Evolutionary conservation across 1,140 invertebrate genomes (phyloP).

Genomic region (Antheraea pernyi): DNA sequence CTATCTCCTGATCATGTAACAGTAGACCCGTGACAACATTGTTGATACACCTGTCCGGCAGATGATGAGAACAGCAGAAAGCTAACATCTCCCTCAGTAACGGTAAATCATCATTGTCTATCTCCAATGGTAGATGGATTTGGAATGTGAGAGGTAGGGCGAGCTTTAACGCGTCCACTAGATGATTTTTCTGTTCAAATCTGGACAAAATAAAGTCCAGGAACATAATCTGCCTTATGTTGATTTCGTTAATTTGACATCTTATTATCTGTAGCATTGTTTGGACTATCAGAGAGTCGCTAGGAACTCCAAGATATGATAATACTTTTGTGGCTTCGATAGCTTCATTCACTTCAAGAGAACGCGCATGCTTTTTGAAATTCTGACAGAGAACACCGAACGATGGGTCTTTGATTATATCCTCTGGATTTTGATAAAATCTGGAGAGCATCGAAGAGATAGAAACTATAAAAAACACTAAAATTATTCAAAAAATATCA

Average conservation of each 20-base stretch:
- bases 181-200: slow-evolving; percentile 68
- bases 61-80: slow-evolving; percentile 71
- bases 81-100: slow-evolving; percentile 76
- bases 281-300: slow-evolving; percentile 80
- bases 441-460: background rate
- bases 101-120: slow-evolving; percentile 76
- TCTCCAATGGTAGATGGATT: slow-evolving; percentile 76
- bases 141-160: slow-evolving; percentile 83
- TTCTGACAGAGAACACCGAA: slow-evolving; percentile 61
- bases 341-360: slow-evolving; percentile 75
- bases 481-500: background rate
- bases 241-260: slow-evolving; percentile 80
- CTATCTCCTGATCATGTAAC: slow-evolving; percentile 62
- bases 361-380: slow-evolving; percentile 77
- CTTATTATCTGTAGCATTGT: slow-evolving; percentile 81
- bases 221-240: slow-evolving; percentile 81
- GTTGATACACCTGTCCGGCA: slow-evolving; percentile 74
- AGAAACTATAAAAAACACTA: too few relatives aligned
- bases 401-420: slow-evolving; percentile 53
- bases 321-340: slow-evolving; percentile 81
- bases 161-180: slow-evolving; percentile 80
- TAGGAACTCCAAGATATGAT: slow-evolving; percentile 77
- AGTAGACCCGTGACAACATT: slow-evolving; percentile 71
- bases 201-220: slow-evolving; percentile 78
- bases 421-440: slow-evolving; percentile 28